These are phyloP conservation scores for Pionites leucogaster DNA, from an alignment of 2,113 vertebrate genomes.

Conservation along the genomic window DNA sequence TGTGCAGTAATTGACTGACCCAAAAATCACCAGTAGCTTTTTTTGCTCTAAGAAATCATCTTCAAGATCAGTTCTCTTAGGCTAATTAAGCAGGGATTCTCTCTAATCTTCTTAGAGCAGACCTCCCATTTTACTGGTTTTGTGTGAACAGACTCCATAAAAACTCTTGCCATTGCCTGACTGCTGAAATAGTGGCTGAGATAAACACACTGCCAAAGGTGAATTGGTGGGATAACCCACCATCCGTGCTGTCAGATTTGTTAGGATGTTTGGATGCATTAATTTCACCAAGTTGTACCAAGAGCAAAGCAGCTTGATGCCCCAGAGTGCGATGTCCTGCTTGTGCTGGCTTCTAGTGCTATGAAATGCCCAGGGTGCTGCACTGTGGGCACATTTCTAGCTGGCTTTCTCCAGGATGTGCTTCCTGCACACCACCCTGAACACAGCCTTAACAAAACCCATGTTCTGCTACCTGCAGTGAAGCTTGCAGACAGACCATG, in stretches of 20 bases:
- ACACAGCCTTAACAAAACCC: not conserved
- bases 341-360: not conserved
- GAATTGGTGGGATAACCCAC: rapidly evolving
- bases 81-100: constrained; percentile 26
- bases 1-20: not conserved
- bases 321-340: rapidly evolving
- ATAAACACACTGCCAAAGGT: not conserved
- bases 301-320: not conserved
- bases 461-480: rapidly evolving
- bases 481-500: not conserved
- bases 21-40: not conserved
- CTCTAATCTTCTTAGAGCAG: constrained; percentile 14
- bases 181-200: not conserved
- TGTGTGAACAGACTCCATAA: not conserved
- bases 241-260: not conserved
- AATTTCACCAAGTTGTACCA: not conserved
- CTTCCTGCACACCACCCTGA: not conserved
- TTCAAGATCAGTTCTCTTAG: constrained; percentile 2
- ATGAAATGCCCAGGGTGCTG: rapidly evolving
- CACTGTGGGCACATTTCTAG: not conserved
- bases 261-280: not conserved
- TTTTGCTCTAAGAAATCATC: constrained; percentile 14
- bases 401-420: not conserved
- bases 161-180: not conserved
- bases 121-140: not conserved